Evolutionary conservation across 2,888 invertebrate genomes (phyloP), one percentile per base, ranked within the genome.

Genomic region (Drosophila ustulata): DNA sequence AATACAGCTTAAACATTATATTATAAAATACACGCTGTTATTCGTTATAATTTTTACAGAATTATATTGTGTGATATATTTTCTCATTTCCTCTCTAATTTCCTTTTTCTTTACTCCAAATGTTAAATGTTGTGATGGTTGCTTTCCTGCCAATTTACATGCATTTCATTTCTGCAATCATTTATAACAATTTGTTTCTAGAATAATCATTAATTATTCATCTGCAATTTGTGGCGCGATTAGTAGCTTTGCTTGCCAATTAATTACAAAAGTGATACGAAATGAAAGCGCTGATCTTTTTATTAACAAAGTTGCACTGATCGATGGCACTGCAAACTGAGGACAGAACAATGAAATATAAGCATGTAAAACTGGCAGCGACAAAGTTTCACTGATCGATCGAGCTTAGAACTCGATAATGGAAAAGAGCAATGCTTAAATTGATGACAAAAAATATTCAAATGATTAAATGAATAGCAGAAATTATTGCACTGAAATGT

Each of bases 201-300:
- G 18, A 18, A 18, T 41, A 18, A 39, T 53, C 45, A 55, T 9
- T 45, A 43, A 3, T 45, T 32, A 32, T 13, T 13, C 4, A 37
- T 53, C 46, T 3, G 18, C 39, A 45, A 62, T 32, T 18, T 6
- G 9, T 30, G 50, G 0, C 3, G 9, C 47, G 47, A 39, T 63
- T 56, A 32, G 56, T 45, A 18, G 56, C 11, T 37, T 30, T 41
- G 39, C 57, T 70, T 75, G 58, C 59, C 51, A 41, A 70, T 32
- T 46, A 71, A 71, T 74, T 71, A 76, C 41, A 30, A 18, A 53
- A 30, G 34, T 57, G 52, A 72, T 68, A n/a, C 34, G 18, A 23
- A 49, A 18, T 51, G 47, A 61, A 32, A 9, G 28, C 45, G 56
- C 4, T 49, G 43, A 56, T 74, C 23, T 39, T 56, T 74, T 43